Base-by-base conservation (phyloP, 1,140 invertebrate species). In the Drosophila ambigua region DNA sequence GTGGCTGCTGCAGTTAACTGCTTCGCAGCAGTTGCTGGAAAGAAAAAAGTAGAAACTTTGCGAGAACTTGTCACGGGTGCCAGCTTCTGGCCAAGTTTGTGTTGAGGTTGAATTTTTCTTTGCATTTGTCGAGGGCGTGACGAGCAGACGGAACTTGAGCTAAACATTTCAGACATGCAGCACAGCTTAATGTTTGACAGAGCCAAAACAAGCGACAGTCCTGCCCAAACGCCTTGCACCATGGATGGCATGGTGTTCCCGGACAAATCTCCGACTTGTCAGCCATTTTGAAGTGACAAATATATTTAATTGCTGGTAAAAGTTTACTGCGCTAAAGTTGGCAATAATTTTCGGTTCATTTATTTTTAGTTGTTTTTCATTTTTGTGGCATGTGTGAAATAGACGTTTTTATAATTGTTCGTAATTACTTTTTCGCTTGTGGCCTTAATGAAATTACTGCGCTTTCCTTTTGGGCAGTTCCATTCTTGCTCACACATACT, bases 271-370 rank as follows among this genome's bases (percentile, higher is more conserved):
- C 79, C 58, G 67, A 61, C 68, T 81, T 87, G 81, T 87, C 82
- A 87, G 82, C 65, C 74, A 66, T 78, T 85, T 74, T 64, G 52
- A 78, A 87, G 82, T 85, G 81, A 87, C 78, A 87, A 85, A 87
- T 87, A 84, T 67, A 78, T 85, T 81, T 85, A 85, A 85, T 85
- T 85, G 81, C 82, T 87, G 75, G 82, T 73, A 72, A 80, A 87
- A 85, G 69, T 85, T 85, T 77, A 62, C 54, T 52, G 51, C 46
- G 61, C 64, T 64, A 77, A 87, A 87, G 57, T 85, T 85, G 67
- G 52, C 45, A 28, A 55, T 80, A 57, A 57, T 63, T 75, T 45
- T 74, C 41, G 35, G 45, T 72, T 55, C 43, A 49, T 52, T 60
- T 46, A 7, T 48, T 50, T 61, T 68, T 53, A 48, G 8, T 50